Evolutionary conservation across 2,888 invertebrate genomes (phyloP).

Genomic region (Willowsia nigromaculata): DNA sequence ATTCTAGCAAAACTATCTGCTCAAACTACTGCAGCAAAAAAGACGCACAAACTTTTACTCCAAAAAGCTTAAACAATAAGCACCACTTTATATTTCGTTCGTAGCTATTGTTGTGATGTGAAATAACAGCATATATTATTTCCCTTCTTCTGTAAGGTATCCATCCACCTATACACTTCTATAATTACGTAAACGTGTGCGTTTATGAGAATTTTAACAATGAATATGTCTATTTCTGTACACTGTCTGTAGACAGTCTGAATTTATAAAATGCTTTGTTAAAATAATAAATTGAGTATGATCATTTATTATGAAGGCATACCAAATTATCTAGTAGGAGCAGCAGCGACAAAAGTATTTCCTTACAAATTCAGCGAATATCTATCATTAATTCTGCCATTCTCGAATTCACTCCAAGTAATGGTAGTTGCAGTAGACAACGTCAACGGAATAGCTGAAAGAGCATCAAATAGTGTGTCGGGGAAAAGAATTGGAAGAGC

Average conservation of each 20-base stretch:
- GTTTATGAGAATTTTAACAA: not conserved
- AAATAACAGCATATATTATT: not conserved
- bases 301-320: too few species aligned
- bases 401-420: not conserved
- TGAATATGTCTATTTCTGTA: not conserved
- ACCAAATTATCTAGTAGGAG: too few species aligned
- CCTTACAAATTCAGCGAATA: too few species aligned
- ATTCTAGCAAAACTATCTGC: not conserved
- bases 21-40: not conserved
- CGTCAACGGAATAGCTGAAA: too few species aligned
- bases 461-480: slow-evolving; percentile 25
- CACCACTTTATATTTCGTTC: not conserved
- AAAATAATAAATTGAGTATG: too few species aligned
- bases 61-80: not conserved
- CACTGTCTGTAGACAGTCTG: too few species aligned
- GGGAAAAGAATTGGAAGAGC: not conserved
- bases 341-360: too few species aligned
- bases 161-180: too few species aligned
- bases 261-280: too few species aligned
- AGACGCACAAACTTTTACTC: not conserved
- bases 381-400: not conserved
- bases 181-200: not conserved
- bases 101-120: not conserved
- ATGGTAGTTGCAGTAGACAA: too few species aligned
- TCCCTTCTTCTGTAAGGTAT: too few species aligned